phyloP scores from a whole-genome alignment of 2,113 vertebrate species.

The Anarhynchus alexandrinus region DNA sequence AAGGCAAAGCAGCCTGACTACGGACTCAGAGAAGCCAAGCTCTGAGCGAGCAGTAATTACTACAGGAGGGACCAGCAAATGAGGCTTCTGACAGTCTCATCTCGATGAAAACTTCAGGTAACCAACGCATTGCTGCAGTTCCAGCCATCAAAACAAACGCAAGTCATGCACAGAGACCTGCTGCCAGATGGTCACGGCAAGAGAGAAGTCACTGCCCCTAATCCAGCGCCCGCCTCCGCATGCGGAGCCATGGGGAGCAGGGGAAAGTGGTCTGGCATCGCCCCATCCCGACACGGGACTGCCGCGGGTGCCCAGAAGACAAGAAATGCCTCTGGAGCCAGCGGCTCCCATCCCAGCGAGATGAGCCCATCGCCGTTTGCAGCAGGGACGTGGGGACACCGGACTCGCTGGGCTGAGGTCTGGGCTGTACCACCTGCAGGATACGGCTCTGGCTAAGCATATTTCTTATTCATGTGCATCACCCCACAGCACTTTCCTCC shows the following conservation, averaged over 20 bases:
- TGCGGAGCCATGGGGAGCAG: not conserved
- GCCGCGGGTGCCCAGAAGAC: fast-evolving
- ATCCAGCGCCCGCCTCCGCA: not conserved
- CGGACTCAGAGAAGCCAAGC: not conserved
- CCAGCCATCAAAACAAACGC: not conserved
- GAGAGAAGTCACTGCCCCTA: not conserved
- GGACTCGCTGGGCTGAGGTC: not conserved
- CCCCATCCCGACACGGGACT: fast-evolving
- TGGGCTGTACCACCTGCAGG: not conserved
- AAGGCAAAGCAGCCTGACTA: not conserved
- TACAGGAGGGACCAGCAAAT: not conserved
- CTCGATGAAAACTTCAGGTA: not conserved
- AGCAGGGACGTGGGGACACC: not conserved
- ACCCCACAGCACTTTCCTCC: not conserved
- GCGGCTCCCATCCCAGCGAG: not conserved
- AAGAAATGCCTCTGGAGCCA: not conserved
- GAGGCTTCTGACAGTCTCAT: not conserved
- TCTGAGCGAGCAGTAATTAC: not conserved
- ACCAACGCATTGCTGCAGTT: not conserved
- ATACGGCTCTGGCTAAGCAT: not conserved
- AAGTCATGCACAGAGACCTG: not conserved
- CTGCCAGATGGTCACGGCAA: not conserved
- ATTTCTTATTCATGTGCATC: not conserved
- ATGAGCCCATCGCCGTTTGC: not conserved
- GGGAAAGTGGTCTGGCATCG: not conserved